A percentile compares a stretch with the other conserved stretches of the same genome.
These are phyloP conservation scores for Gila robusta DNA, from an alignment of 2,797 vertebrate genomes.

Conservation along the genomic window DNA sequence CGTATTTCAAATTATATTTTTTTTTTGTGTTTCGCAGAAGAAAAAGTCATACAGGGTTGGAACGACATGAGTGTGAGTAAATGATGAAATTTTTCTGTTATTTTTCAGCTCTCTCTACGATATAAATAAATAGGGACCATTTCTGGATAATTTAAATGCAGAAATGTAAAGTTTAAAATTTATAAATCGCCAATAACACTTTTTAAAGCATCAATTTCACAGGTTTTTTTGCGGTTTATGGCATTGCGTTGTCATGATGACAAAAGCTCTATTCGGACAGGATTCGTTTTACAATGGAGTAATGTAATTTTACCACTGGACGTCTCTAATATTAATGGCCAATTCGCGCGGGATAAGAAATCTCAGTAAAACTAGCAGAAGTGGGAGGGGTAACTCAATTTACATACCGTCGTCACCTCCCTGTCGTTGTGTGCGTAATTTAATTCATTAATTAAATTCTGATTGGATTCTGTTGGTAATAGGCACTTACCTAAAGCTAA, in stretches of 20 bases:
- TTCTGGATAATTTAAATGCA: background rate
- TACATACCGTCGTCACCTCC: too few relatives aligned
- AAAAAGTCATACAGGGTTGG: background rate
- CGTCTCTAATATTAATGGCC: too few relatives aligned
- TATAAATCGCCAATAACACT: background rate
- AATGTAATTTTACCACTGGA: too few relatives aligned
- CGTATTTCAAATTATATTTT: background rate
- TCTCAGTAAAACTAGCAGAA: too few relatives aligned
- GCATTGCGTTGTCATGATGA: background rate
- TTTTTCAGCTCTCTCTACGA: background rate
- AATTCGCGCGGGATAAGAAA: too few relatives aligned
- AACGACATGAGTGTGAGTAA: background rate
- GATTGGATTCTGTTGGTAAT: too few relatives aligned
- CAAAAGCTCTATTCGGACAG: background rate
- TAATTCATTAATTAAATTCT: too few relatives aligned
- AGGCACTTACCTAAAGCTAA: too few relatives aligned
- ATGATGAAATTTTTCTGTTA: background rate
- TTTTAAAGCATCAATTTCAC: background rate
- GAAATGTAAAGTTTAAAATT: background rate
- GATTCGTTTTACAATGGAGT: too few relatives aligned
- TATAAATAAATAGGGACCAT: background rate
- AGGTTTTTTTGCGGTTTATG: background rate
- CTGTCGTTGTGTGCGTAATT: too few relatives aligned
- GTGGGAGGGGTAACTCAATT: too few relatives aligned
- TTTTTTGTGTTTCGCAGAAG: background rate